These are phyloP conservation scores for Zoanthus solanderi DNA, from an alignment of 92 coral and sea anemone genomes.

Conservation along the genomic window DNA sequence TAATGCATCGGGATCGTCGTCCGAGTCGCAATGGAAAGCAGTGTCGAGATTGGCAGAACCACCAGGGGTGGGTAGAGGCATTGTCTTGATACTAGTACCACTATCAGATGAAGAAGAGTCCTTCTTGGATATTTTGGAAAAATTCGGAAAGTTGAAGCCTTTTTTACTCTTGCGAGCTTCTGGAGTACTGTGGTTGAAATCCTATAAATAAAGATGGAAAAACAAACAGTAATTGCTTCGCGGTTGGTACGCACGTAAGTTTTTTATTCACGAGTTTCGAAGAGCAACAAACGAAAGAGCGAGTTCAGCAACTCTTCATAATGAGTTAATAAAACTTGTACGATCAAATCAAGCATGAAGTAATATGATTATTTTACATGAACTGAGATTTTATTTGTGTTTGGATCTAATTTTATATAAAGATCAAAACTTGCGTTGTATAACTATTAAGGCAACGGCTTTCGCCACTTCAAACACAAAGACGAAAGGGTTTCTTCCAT, in stretches of 20 bases:
- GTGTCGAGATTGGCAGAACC: conserved; percentile 16
- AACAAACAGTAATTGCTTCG: background rate
- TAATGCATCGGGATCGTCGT: conserved; percentile 52
- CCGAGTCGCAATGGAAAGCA: conserved; percentile 44
- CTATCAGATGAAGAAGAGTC: background rate
- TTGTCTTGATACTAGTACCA: background rate
- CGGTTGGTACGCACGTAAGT: background rate
- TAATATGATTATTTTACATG: too few relatives aligned
- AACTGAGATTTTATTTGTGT: too few relatives aligned
- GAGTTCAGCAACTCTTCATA: background rate
- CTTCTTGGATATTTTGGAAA: conserved; percentile 44
- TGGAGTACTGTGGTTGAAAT: conserved; percentile 80
- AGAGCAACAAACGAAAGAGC: background rate
- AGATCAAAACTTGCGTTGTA: too few relatives aligned
- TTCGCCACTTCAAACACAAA: too few relatives aligned
- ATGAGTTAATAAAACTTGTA: too few relatives aligned
- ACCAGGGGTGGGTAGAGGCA: background rate
- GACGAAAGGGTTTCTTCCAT: too few relatives aligned
- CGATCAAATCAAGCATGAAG: too few relatives aligned
- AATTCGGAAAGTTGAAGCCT: conserved; percentile 49
- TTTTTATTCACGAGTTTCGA: background rate
- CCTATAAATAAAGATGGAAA: conserved; percentile 45
- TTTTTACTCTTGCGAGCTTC: conserved; percentile 73
- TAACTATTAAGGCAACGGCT: too few relatives aligned
- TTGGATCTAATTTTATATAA: too few relatives aligned